Conservation (phyloP, 30 jellyfish, hydroid and myxozoan genomes). For the Hydra vulgaris region DNA sequence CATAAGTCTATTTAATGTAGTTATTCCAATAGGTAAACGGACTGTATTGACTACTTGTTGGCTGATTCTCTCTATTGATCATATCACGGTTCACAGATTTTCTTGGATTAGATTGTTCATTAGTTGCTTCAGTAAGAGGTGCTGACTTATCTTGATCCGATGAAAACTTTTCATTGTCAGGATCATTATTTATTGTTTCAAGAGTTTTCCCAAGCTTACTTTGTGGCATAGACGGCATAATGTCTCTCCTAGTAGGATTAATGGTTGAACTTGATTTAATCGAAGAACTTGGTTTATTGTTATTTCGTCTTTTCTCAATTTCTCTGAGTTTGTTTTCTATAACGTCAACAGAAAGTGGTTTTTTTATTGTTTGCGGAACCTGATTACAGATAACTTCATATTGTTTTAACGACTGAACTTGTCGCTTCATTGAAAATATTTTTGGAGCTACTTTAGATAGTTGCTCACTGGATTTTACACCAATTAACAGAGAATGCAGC, state of each 20-base stretch:
- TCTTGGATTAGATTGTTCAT: constrained; percentile 10
- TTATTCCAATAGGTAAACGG: constrained; percentile 9
- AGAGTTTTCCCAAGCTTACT: background rate
- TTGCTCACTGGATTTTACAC: constrained; percentile 34
- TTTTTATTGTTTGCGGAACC: background rate
- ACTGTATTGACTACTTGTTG: constrained; percentile 11
- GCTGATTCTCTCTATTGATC: background rate
- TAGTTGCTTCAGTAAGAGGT: constrained; percentile 1
- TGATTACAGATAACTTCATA: constrained; percentile 18
- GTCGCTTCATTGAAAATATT: constrained; percentile 30
- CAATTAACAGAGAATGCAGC: constrained; percentile 17
- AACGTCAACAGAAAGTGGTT: background rate
- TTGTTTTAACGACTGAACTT: constrained; percentile 21
- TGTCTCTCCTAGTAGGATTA: background rate
- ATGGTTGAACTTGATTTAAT: background rate
- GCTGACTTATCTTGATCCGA: background rate
- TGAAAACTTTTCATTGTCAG: background rate
- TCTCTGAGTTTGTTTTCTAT: constrained; percentile 10
- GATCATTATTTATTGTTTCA: background rate
- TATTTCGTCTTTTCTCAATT: background rate
- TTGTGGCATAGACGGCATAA: background rate
- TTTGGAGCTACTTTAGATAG: constrained; percentile 34
- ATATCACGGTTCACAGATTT: background rate
- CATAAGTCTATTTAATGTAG: constrained; percentile 4
- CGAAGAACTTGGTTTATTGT: background rate